Conservation (phyloP, 2,113 vertebrate species). For the Axis porcinus region DNA sequence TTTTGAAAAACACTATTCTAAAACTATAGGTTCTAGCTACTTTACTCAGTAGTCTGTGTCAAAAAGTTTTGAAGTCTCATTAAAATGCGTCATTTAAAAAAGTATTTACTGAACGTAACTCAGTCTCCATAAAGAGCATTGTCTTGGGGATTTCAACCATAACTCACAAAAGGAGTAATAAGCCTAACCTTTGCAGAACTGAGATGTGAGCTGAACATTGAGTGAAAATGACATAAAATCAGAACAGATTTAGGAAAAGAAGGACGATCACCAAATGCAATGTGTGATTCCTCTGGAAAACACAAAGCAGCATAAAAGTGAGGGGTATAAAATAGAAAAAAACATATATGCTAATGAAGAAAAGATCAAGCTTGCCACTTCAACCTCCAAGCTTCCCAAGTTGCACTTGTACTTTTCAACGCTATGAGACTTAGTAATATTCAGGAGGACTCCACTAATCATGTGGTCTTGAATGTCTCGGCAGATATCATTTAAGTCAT, state of each 20-base stretch:
- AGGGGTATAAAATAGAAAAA: background rate
- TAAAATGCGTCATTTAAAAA: background rate
- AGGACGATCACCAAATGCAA: background rate
- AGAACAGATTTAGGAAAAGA: background rate
- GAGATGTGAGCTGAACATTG: background rate
- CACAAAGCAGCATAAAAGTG: background rate
- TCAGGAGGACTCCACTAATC: constrained; percentile 37
- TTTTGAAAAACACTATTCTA: background rate
- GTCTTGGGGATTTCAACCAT: background rate
- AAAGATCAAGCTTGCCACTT: background rate
- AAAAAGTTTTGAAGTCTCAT: background rate
- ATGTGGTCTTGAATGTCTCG: constrained; percentile 50
- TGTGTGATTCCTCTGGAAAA: background rate
- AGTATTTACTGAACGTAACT: background rate
- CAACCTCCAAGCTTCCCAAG: background rate
- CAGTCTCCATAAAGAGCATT: background rate
- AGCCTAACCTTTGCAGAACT: background rate
- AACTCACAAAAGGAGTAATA: background rate
- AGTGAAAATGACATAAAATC: background rate
- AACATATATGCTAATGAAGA: background rate
- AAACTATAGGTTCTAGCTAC: background rate
- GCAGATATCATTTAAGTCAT: constrained; percentile 69
- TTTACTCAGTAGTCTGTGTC: background rate
- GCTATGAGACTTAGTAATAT: background rate
- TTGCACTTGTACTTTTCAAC: background rate